A percentile compares a stretch with the other conserved stretches of the same genome.
Conservation (phyloP, 2,888 invertebrate species). For the Sinodicranocentrus sp. region DNA sequence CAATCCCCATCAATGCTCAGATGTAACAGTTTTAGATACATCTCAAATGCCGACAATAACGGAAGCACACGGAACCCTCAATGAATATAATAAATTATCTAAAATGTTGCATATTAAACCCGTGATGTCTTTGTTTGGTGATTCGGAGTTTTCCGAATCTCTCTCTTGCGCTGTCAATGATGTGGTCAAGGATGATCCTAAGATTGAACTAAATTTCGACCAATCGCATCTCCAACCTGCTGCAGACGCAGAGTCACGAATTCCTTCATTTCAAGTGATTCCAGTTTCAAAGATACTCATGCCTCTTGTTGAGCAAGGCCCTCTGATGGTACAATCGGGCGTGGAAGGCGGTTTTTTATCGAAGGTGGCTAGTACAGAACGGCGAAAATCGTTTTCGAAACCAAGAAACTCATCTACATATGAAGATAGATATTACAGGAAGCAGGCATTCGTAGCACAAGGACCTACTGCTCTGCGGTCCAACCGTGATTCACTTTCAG, state of each 20-base stretch:
- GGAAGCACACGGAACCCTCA: no score
- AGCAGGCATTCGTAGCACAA: constrained; percentile 19
- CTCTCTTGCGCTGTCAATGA: no score
- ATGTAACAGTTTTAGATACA: no score
- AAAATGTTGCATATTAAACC: no score
- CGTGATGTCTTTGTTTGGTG: no score
- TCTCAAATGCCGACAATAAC: no score
- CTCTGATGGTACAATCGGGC: not conserved
- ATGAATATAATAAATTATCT: no score
- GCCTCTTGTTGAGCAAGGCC: not conserved
- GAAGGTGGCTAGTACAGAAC: not conserved
- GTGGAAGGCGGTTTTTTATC: not conserved
- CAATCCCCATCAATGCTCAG: no score
- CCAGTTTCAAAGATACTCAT: not conserved
- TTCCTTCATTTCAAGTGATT: constrained; percentile 9
- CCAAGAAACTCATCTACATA: constrained; percentile 18
- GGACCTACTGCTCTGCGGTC: not conserved
- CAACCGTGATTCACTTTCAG: not conserved
- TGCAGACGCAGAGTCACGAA: no score
- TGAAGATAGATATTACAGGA: constrained; percentile 18
- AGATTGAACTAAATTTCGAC: no score
- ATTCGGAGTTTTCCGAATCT: no score
- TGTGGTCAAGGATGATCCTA: no score
- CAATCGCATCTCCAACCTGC: not conserved
- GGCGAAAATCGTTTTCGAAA: not conserved